phyloP scores from a whole-genome alignment of 2,888 invertebrate species.

The Buathra laborator region DNA sequence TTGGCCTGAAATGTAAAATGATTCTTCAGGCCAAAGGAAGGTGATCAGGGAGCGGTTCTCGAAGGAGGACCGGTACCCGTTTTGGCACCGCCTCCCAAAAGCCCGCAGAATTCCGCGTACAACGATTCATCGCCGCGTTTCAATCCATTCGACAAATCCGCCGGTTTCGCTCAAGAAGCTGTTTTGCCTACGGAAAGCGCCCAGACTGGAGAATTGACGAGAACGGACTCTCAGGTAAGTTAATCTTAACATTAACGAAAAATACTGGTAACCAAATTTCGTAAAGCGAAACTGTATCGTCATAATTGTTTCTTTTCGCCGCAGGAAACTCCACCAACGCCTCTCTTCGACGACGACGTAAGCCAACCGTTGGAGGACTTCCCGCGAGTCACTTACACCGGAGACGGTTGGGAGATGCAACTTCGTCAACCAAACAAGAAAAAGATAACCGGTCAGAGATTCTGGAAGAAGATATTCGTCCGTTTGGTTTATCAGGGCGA shows the following conservation, averaged over 20 bases:
- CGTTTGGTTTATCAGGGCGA: conserved; percentile 92
- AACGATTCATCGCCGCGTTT: conserved; percentile 89
- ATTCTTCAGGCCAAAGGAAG: conserved; percentile 85
- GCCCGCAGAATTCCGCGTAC: conserved; percentile 86
- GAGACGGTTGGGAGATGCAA: conserved; percentile 98
- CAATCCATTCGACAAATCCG: conserved; percentile 92
- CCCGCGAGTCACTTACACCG: conserved; percentile 91
- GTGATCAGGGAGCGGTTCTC: conserved; percentile 80
- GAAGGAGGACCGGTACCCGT: conserved; percentile 88
- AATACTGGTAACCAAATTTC: neutral
- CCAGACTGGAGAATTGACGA: conserved; percentile 83
- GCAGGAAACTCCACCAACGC: conserved; percentile 95
- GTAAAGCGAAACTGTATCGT: neutral
- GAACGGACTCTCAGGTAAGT: conserved; percentile 82
- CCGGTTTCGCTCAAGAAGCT: conserved; percentile 84
- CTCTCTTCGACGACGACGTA: conserved; percentile 97
- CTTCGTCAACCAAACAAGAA: conserved; percentile 98
- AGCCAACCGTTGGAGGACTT: conserved; percentile 97
- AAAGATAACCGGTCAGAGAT: conserved; percentile 97
- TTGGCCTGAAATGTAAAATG: neutral
- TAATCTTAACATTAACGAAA: neutral
- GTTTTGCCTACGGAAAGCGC: conserved; percentile 79
- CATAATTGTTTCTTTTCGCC: conserved; percentile 79
- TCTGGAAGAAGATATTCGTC: conserved; percentile 99
- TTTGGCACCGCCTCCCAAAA: conserved; percentile 91